Conservation (phyloP, 2,888 invertebrate species). For the Prosopocoilus inquinatus region DNA sequence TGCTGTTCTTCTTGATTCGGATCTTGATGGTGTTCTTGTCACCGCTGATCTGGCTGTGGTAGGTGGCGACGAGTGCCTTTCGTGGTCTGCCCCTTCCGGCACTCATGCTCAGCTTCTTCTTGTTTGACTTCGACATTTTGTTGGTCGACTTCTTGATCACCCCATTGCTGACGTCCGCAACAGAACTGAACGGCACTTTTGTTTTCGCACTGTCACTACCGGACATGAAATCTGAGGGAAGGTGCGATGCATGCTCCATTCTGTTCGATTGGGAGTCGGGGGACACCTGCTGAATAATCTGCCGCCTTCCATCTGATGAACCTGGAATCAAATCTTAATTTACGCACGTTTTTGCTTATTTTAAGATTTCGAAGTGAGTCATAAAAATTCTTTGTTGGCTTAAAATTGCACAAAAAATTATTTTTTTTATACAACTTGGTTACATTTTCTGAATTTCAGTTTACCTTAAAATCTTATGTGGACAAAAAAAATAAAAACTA, state of each 20-base stretch:
- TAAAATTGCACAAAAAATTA: too few species aligned
- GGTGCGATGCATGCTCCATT: background rate
- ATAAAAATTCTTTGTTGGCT: too few species aligned
- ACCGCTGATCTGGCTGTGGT: slow-evolving; percentile 62
- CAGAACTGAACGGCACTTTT: background rate
- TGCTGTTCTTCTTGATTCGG: slow-evolving; percentile 64
- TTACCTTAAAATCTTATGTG: too few species aligned
- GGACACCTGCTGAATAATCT: slow-evolving; percentile 4
- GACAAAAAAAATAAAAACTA: too few species aligned
- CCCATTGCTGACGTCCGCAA: slow-evolving; percentile 37
- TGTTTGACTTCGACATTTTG: slow-evolving; percentile 27
- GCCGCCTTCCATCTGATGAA: slow-evolving; percentile 6
- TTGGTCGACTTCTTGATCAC: slow-evolving; percentile 31
- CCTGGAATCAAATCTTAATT: background rate
- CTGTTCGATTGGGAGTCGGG: slow-evolving; percentile 8
- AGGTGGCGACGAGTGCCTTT: slow-evolving; percentile 55
- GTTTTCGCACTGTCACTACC: too few species aligned
- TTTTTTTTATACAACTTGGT: too few species aligned
- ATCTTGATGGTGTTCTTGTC: slow-evolving; percentile 69
- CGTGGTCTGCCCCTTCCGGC: slow-evolving; percentile 48
- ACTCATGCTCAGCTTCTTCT: slow-evolving; percentile 31
- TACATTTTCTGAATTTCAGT: too few species aligned
- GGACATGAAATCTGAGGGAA: background rate
- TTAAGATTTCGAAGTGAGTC: too few species aligned
- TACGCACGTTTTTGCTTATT: too few species aligned